These are phyloP conservation scores for Sterna hirundo DNA, from an alignment of 2,113 vertebrate genomes.

Conservation along the genomic window DNA sequence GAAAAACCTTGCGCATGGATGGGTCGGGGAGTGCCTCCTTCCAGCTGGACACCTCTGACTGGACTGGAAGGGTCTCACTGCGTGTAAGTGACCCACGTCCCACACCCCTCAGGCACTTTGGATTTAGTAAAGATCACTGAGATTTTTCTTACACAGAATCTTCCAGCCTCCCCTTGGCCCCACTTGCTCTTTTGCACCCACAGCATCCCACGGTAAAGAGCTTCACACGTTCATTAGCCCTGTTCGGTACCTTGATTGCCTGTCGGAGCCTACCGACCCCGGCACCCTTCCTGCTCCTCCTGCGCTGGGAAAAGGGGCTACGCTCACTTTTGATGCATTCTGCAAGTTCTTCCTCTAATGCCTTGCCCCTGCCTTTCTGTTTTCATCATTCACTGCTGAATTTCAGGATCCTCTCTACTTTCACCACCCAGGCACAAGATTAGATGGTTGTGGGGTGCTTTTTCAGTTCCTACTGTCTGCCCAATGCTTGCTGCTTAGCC, in stretches of 20 bases:
- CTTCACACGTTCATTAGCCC: not conserved
- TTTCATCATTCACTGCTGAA: too few species aligned
- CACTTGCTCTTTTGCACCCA: not conserved
- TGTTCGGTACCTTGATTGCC: not conserved
- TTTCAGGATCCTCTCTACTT: too few species aligned
- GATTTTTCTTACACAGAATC: not conserved
- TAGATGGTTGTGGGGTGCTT: too few species aligned
- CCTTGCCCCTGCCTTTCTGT: too few species aligned
- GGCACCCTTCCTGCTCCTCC: not conserved
- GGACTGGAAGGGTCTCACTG: fast-evolving
- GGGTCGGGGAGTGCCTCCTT: not conserved
- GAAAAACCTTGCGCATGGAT: not conserved
- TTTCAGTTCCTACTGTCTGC: too few species aligned
- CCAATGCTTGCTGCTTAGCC: too few species aligned
- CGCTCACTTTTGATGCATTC: not conserved
- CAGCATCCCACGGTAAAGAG: too few species aligned
- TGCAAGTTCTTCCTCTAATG: not conserved
- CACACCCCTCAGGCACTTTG: not conserved
- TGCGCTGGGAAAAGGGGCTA: not conserved
- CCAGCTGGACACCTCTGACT: not conserved
- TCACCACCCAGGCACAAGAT: too few species aligned
- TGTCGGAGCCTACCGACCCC: too few species aligned
- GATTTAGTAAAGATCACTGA: not conserved
- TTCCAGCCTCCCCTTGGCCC: not conserved
- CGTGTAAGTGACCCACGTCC: not conserved